Evolutionary conservation across 2,113 vertebrate species (phyloP), one percentile per base, ranked within the genome.

Genomic region (Setophaga petechia): DNA sequence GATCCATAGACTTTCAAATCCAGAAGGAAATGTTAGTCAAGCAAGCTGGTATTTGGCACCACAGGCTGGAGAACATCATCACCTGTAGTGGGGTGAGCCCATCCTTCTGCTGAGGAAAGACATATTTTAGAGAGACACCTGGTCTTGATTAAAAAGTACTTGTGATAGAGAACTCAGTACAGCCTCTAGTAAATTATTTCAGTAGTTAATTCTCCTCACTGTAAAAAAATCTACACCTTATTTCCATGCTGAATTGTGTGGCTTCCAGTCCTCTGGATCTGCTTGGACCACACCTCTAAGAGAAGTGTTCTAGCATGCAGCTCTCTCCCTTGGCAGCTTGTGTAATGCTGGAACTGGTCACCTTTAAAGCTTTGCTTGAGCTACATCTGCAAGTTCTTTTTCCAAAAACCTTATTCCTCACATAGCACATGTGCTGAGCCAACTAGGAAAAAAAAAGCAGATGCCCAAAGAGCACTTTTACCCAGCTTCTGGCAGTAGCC

Each of bases 221-320:
- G 61, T 91, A 80, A 90, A 95, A 90, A 87, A 95, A 66, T 88
- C 82, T 90, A n/a, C 63, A 90, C 75, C 85, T 84, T 96, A 88
- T 83, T 93, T 94, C 58, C 35, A 80, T 1, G 0, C 33, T 87
- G 62, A 90, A 77, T 69, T 85, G 11, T 66, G 41, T 91, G 81
- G 62, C 66, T 95, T 87, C 63, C 84, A 82, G 25, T 61, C 51
- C 46, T 41, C 33, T 87, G 71, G 49, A 80, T 85, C 41, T 71
- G 19, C 30, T 81, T 89, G 72, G 62, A 77, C 79, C 51, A 81
- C 55, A 59, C 24, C 57, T 95, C 58, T 58, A 65, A 83, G 49
- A 75, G 37, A 75, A 66, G 31, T 0, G 0, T 31, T 84, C n/a
- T 54, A 75, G 23, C 28, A 87, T 66, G 27, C 55, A 92, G 46